phyloP scores from a whole-genome alignment of 1,140 invertebrate species.

The Sarcophaga peregrina region DNA sequence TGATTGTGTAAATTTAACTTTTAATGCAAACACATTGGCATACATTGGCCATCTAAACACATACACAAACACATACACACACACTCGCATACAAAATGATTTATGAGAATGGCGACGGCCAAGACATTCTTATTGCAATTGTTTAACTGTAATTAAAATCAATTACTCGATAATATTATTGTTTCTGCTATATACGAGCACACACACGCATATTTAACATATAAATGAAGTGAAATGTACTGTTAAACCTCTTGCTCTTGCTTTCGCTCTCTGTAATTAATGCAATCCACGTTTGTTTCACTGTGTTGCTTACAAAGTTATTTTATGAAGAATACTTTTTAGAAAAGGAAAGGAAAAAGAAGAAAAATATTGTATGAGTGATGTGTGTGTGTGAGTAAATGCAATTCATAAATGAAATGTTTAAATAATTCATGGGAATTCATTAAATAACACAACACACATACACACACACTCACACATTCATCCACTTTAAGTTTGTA shows the following conservation, averaged over 20 bases:
- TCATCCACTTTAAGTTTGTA: not conserved
- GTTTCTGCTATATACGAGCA: too few relatives aligned
- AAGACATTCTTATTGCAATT: not conserved
- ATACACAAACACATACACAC: too few relatives aligned
- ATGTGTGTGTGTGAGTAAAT: not conserved
- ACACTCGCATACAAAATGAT: too few relatives aligned
- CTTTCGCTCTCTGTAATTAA: not conserved
- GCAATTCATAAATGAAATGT: not conserved
- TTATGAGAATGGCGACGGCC: too few relatives aligned
- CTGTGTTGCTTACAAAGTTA: not conserved
- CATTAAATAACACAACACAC: not conserved
- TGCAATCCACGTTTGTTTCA: not conserved
- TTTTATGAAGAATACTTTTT: not conserved
- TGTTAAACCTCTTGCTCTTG: too few relatives aligned
- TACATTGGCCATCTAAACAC: too few relatives aligned
- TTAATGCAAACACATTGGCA: too few relatives aligned
- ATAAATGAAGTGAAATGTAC: too few relatives aligned
- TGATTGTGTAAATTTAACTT: too few relatives aligned
- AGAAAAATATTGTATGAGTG: not conserved
- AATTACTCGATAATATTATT: not conserved
- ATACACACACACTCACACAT: not conserved
- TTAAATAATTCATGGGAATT: constrained; percentile 16
- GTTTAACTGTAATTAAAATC: constrained; percentile 18
- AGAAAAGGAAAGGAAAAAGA: not conserved
- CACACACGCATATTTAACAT: too few relatives aligned